These are phyloP conservation scores for Ibidorhyncha struthersii DNA, from an alignment of 2,113 vertebrate genomes.

Conservation along the genomic window DNA sequence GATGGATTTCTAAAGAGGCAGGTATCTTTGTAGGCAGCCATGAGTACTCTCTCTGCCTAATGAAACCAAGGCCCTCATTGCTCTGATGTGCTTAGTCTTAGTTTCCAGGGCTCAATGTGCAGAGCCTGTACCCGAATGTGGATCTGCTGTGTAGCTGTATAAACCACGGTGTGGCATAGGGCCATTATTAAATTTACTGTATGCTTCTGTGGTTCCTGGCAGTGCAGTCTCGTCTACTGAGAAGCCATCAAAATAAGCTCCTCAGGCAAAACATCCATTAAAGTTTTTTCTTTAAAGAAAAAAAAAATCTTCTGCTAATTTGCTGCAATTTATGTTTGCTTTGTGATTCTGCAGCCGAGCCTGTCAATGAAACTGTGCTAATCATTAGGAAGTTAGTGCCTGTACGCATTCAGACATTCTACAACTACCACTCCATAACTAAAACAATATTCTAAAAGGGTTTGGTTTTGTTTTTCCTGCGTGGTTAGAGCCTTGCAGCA, in stretches of 20 bases:
- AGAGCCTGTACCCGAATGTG: neutral
- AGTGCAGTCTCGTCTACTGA: neutral
- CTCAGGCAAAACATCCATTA: slow-evolving; percentile 48
- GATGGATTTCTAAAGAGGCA: neutral
- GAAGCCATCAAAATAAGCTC: slow-evolving; percentile 5
- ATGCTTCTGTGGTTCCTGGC: slow-evolving; percentile 3
- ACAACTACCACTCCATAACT: neutral
- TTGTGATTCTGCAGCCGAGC: neutral
- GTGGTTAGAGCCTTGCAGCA: neutral
- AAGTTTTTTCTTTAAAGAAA: neutral
- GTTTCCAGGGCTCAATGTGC: neutral
- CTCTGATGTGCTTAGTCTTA: neutral
- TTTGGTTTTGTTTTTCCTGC: neutral
- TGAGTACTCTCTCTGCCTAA: neutral
- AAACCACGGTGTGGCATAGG: neutral
- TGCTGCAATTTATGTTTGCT: slow-evolving; percentile 45
- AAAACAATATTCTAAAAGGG: slow-evolving; percentile 27
- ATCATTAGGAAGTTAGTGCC: slow-evolving; percentile 7
- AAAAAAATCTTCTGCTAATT: slow-evolving; percentile 28
- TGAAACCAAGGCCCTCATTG: neutral
- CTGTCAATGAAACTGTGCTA: slow-evolving; percentile 26
- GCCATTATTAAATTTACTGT: slow-evolving; percentile 19
- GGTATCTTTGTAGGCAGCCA: neutral
- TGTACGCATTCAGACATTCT: neutral
- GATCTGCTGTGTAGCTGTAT: neutral